Base-by-base conservation (phyloP, 1,140 invertebrate species). In the Zaprionus vittiger region DNA sequence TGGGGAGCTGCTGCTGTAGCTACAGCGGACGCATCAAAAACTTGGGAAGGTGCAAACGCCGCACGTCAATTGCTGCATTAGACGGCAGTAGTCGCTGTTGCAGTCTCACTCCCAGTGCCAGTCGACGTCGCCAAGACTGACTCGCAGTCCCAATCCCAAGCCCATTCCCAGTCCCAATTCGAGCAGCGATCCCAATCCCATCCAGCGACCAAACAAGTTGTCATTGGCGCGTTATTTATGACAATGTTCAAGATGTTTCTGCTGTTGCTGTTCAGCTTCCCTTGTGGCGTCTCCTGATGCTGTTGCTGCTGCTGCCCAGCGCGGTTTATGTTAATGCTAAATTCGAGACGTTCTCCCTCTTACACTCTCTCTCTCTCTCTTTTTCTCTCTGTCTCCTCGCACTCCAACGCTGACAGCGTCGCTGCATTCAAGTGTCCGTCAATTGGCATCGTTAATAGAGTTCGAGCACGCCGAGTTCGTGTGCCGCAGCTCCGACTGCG, bases 171-270 rank as follows among this genome's bases (percentile, higher is more conserved):
- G 59, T 31, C 68, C 31, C 81, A 64, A 67, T 84, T 62, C 61
- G 57, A 65, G 37, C 59, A 52, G 57, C 69, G 52, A 61, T 77
- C 59, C 62, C 73, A 63, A 68, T 70, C 62, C 62, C 72, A 70
- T 24, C 74, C 34, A 60, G 72, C 26, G 60, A 69, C 65, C 84
- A 84, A 87, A 81, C 84, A 87, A 89, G 84, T 87, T 87, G 84
- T 90, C 85, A 85, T 82, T 90, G 85, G 80, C 85, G 79, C 82
- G 85, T 90, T 90, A 90, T 90, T 90, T 90, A 90, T 90, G 85
- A 90, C 86, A 90, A 85, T 91, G 86, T 91, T 90, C 82, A 76
- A 80, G 84, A 87, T 89, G 84, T 86, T 89, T 74, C 80, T 80
- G 80, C 47, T 44, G 38, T 20, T 38, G 31, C 55, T 41, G 41